Evolutionary conservation across 2,888 invertebrate species (phyloP), one percentile per base, ranked within the genome.

Genomic region (Drosophila mulleri): DNA sequence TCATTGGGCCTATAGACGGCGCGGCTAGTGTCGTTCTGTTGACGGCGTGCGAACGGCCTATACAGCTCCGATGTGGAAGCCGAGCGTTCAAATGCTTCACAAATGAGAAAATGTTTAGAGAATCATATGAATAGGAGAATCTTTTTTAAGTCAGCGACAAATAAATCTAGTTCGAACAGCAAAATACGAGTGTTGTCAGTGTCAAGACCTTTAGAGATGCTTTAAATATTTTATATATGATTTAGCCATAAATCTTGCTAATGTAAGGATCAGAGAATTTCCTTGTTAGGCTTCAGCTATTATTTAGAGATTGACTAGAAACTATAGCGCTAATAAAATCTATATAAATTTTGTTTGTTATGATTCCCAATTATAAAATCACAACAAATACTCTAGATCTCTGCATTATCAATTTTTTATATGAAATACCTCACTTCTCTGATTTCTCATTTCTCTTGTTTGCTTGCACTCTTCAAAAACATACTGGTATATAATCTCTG

Each of bases 1-100:
- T 94, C 95, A 94, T 95, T 95, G 89, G 95, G 95, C 86, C 94
- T 94, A 81, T 95, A 94, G 88, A 93, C 93, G 42, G 91, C 85
- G 3, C 95, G 95, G 70, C 95, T 94, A 68, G 75, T 79, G 75
- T 92, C 83, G 65, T 75, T 78, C 52, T 76, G 80, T 75, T 91
- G 91, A 20, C 90, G 91, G 62, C 92, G 90, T 61, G 80, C 82
- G 65, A 87, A 84, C 63, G 90, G 91, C 69, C 89, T 85, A 63
- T 88, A 82, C 70, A 92, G 83, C 67, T 92, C 92, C 80, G 91
- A 88, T 63, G 90, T 85, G 42, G 92, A 92, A 72, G 90, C 86
- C 59, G 92, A 92, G 76, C 92, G 89, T 80, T 92, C 92, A 75
- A 92, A 92, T 80, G 91, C 92, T 92, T 75, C n/a, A 54, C 35